These are phyloP conservation scores for Clarias platycephalus DNA, from an alignment of 2,797 vertebrate genomes.

Conservation along the genomic window DNA sequence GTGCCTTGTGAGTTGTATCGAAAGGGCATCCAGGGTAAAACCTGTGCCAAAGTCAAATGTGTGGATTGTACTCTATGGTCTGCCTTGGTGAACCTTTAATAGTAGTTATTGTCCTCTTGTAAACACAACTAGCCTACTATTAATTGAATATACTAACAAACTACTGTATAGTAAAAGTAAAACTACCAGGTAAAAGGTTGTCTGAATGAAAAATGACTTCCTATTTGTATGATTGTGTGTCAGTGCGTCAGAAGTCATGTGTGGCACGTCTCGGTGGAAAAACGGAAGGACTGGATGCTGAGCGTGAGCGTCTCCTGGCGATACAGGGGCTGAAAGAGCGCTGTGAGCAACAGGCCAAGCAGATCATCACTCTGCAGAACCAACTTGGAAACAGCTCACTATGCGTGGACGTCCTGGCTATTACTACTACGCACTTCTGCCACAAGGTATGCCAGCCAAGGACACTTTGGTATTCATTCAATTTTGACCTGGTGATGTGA, in stretches of 20 bases:
- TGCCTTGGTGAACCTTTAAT: too few species aligned
- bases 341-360: slow-evolving; percentile 81
- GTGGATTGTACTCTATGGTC: too few species aligned
- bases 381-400: slow-evolving; percentile 79
- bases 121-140: neutral
- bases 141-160: neutral
- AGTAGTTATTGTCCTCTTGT: neutral
- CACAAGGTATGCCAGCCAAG: slow-evolving; percentile 76
- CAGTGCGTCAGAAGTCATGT: slow-evolving; percentile 76
- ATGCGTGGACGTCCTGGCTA: slow-evolving; percentile 84
- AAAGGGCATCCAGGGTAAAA: too few species aligned
- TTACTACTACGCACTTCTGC: slow-evolving; percentile 90
- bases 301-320: slow-evolving; percentile 63
- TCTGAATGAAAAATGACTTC: neutral
- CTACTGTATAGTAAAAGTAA: neutral
- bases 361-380: slow-evolving; percentile 74
- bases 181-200: neutral
- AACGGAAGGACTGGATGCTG: slow-evolving; percentile 61
- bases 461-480: neutral
- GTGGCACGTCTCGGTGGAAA: slow-evolving; percentile 46
- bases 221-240: slow-evolving; percentile 11
- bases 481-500: neutral
- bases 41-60: too few species aligned
- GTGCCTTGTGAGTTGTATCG: too few species aligned
- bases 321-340: slow-evolving; percentile 82